Evolutionary conservation across 2,888 invertebrate genomes (phyloP), one percentile per base, ranked within the genome.

Genomic region (Myathropa florea): DNA sequence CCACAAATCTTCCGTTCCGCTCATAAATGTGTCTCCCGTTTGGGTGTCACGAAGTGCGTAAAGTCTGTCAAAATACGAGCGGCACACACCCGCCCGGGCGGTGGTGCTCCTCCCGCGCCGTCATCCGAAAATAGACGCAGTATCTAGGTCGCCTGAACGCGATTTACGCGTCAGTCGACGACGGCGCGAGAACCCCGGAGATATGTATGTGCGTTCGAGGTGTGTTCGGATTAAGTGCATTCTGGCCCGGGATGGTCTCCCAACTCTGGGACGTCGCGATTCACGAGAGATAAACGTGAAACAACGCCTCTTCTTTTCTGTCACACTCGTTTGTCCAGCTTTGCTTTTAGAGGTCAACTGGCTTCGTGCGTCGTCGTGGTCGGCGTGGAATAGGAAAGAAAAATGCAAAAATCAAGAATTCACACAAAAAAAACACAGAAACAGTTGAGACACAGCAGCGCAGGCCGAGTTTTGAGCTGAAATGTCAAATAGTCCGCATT

Each of bases 101-200:
- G 23, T 61, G 30, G 57, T 21, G 39, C 28, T 18, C 59, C 39
- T 57, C 36, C 63, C 61, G 53, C 68, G 61, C 57, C 61, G 24
- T 23, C 36, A 46, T 63, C 86, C 61, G 18, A 86, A 86, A 86
- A 86, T 86, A 86, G 86, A 86, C 53, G 63, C 67, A 53, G 39
- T 83, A 86, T 86, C 86, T 86, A 78, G 86, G 86, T 86, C 86
- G 78, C 4, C 53, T 71, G 28, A 76, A 71, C 67, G 26, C 72
- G 59, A 33, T 64, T 57, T 64, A 63, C 65, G 57, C 72, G 46
- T 4, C 46, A 46, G 46, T 3, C 46, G 46, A 18, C 4, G 65
- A 12, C 76, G 73, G n/a, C 57, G n/a, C 7, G 30, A 57, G 59
- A 79, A 36, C 46, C 57, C 68, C 39, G 39, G 30, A 46, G 59